Percentiles rank a stretch among this genome's conserved stretches.
Conservation (phyloP, 1,140 invertebrate species). For the Eurytemora carolleeae region DNA sequence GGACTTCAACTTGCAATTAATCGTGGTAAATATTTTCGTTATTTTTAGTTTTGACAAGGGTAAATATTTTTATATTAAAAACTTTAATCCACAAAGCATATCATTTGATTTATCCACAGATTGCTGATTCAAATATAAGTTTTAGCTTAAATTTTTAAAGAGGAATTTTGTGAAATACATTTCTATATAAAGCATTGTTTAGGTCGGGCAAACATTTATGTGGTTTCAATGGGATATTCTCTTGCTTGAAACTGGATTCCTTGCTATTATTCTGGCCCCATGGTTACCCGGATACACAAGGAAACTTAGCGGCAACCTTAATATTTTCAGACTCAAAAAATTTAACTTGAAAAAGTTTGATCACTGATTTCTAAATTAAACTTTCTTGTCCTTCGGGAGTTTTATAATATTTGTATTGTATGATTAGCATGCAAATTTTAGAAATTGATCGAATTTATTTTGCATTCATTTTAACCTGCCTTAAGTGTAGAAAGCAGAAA, state of each 20-base stretch:
- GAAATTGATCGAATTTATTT: no score
- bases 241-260: slow-evolving; percentile 50
- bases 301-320: slow-evolving; percentile 20
- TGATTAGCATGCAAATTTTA: no score
- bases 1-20: slow-evolving; percentile 43
- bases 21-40: slow-evolving; percentile 30
- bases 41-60: not conserved
- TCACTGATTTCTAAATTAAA: slow-evolving; percentile 15
- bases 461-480: no score
- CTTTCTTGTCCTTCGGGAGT: no score
- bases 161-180: slow-evolving; percentile 36
- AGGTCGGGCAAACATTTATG: slow-evolving; percentile 55
- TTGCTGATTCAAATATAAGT: not conserved
- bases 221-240: slow-evolving; percentile 59
- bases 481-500: no score
- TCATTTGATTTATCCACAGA: not conserved
- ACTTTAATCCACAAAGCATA: not conserved
- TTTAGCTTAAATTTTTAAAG: slow-evolving; percentile 17
- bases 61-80: not conserved
- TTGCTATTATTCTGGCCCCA: slow-evolving; percentile 50
- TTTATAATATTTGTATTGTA: no score
- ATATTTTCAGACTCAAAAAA: slow-evolving; percentile 1
- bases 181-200: slow-evolving; percentile 51
- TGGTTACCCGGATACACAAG: slow-evolving; percentile 28
- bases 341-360: slow-evolving; percentile 9